Percentiles rank a stretch among this genome's conserved stretches.
Evolutionary conservation across 2,113 vertebrate species (phyloP).

Genomic region (Cyphomyrus discorhynchus): DNA sequence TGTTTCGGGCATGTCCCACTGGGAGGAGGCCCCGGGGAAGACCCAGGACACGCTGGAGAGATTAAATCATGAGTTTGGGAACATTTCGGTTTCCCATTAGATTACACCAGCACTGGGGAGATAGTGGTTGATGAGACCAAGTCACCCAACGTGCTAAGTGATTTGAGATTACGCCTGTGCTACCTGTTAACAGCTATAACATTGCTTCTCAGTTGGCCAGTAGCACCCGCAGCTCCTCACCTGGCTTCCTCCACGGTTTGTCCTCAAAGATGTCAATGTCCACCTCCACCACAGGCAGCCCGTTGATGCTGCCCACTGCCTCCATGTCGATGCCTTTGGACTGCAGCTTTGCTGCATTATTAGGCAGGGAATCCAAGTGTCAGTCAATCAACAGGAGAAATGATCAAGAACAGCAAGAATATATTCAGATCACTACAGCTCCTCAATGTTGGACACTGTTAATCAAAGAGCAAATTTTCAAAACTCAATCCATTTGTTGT

Average conservation of each 20-base stretch:
- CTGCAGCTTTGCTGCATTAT: constrained; percentile 55
- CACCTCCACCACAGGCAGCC: constrained; percentile 61
- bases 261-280: constrained; percentile 68
- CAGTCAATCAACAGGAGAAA: neutral
- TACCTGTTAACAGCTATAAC: neutral
- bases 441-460: neutral
- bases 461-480: neutral
- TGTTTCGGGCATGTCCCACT: too few species aligned
- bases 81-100: neutral
- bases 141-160: neutral
- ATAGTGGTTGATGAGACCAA: neutral
- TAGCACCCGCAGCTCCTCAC: constrained; percentile 29
- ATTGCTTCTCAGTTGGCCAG: neutral
- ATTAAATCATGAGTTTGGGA: neutral
- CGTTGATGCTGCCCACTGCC: constrained; percentile 58
- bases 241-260: constrained; percentile 69
- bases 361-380: neutral
- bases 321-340: constrained; percentile 64
- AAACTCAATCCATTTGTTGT: neutral
- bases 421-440: neutral
- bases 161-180: neutral
- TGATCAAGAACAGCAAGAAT: neutral
- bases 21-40: too few species aligned
- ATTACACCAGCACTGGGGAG: neutral
- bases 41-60: too few species aligned